phyloP scores from a whole-genome alignment of 92 coral and sea anemone species.

The Porites divaricata region DNA sequence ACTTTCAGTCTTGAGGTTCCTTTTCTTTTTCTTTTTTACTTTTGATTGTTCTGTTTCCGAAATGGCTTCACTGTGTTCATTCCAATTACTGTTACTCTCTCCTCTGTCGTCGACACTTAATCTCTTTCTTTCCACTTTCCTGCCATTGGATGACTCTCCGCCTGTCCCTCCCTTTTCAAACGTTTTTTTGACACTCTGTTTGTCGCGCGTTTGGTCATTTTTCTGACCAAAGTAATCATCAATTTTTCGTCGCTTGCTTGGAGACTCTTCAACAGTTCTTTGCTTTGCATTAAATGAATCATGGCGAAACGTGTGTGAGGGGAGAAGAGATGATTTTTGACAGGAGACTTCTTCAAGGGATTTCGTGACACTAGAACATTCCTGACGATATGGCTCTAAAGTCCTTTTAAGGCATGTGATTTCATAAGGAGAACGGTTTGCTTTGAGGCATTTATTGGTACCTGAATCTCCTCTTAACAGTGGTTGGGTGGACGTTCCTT shows the following conservation, averaged over 20 bases:
- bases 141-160: neutral
- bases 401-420: neutral
- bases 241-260: conserved; percentile 11
- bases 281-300: neutral
- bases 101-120: neutral
- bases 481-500: neutral
- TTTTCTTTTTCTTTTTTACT: neutral
- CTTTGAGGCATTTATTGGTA: neutral
- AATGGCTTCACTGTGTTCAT: neutral
- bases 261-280: neutral
- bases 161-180: neutral
- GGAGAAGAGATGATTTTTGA: neutral
- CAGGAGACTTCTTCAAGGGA: neutral
- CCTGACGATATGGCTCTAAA: too few species aligned
- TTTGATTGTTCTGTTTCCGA: neutral
- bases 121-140: neutral
- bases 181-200: neutral
- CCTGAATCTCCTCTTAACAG: neutral
- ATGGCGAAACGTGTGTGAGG: neutral
- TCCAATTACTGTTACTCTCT: neutral
- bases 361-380: neutral
- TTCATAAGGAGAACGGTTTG: neutral
- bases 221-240: neutral
- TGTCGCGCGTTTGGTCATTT: too few species aligned
- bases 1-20: neutral